Percentiles rank a stretch among this genome's conserved stretches.
phyloP scores from a whole-genome alignment of 2,888 invertebrate species.

The Folsomia candida region DNA sequence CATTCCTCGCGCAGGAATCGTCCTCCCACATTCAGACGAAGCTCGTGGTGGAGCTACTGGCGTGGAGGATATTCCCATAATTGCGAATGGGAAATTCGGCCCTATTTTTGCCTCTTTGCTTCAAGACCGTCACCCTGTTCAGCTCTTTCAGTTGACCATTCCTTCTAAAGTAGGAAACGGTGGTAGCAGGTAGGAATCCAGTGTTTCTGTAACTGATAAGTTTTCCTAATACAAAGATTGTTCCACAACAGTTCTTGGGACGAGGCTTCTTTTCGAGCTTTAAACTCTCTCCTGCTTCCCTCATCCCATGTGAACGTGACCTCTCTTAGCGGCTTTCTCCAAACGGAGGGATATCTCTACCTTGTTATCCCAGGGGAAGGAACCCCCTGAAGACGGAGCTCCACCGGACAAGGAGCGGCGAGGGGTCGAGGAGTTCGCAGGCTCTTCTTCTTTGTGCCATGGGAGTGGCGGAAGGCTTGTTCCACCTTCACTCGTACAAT shows the following conservation, averaged over 20 bases:
- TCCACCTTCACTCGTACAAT: constrained; percentile 65
- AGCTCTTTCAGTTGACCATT: constrained; percentile 39
- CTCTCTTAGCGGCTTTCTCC: constrained; percentile 74
- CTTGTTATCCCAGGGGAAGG: constrained; percentile 72
- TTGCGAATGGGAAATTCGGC: constrained; percentile 75
- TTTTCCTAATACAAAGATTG: no score
- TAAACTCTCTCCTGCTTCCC: background rate
- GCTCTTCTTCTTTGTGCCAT: constrained; percentile 55
- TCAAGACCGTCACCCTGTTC: constrained; percentile 23
- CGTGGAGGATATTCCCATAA: constrained; percentile 57
- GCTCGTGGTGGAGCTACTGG: constrained; percentile 2
- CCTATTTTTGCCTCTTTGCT: constrained; percentile 18
- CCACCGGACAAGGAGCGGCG: background rate
- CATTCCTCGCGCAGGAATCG: constrained; percentile 69
- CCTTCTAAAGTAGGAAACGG: constrained; percentile 23
- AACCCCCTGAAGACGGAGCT: constrained; percentile 16
- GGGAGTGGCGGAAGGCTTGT: constrained; percentile 70
- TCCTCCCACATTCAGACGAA: constrained; percentile 55
- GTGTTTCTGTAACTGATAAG: no score
- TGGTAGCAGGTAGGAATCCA: constrained; percentile 10
- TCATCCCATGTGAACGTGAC: constrained; percentile 68
- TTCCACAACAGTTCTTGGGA: background rate
- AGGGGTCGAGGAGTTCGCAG: constrained; percentile 32
- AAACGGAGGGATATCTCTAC: constrained; percentile 65
- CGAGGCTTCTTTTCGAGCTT: background rate